Evolutionary conservation across 1,140 invertebrate species (phyloP).

Genomic region (Drusus annulatus): DNA sequence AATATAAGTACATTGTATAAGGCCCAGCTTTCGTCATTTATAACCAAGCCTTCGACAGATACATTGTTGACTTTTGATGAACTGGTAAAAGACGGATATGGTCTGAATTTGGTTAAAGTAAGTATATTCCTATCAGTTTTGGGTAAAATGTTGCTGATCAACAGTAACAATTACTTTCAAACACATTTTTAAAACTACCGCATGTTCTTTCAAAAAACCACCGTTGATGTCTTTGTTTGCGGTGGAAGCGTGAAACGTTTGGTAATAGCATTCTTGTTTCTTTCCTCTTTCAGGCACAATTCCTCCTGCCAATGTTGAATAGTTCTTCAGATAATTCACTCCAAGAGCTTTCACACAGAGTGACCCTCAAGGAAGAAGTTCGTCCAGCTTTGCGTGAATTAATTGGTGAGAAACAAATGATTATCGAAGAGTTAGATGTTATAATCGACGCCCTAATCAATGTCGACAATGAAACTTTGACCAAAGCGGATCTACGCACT

Average conservation of each 20-base stretch:
- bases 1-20: constrained; percentile 5
- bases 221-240: too few species aligned
- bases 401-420: constrained; percentile 8
- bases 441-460: not conserved
- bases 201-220: too few species aligned
- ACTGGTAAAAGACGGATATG: constrained; percentile 21
- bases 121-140: not conserved
- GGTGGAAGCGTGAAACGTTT: too few species aligned
- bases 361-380: not conserved
- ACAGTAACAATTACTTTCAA: too few species aligned
- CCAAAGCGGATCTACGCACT: not conserved
- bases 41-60: constrained; percentile 4
- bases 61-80: not conserved
- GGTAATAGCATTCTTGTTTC: not conserved
- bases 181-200: too few species aligned
- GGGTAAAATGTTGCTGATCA: too few species aligned
- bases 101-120: constrained; percentile 14
- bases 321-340: not conserved
- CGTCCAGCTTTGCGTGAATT: not conserved
- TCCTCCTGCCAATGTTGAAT: constrained; percentile 3
- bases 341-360: not conserved
- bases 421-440: not conserved
- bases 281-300: not conserved
- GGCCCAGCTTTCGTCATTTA: constrained; percentile 7
- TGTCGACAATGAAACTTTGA: not conserved